phyloP scores from a whole-genome alignment of 1,140 invertebrate species.

The Dendroctonus ponderosae region DNA sequence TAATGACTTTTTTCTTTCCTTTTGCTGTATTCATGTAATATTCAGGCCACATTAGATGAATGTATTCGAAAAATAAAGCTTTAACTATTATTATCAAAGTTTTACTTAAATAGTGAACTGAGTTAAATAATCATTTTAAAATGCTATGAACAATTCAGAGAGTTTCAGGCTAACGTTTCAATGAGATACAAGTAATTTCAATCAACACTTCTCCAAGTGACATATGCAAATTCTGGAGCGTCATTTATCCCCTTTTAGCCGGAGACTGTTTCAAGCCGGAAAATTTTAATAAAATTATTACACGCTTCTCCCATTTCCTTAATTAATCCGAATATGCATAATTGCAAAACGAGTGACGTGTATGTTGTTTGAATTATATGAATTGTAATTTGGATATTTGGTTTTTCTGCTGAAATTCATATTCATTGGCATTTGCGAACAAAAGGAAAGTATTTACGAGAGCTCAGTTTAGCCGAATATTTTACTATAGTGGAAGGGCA shows the following conservation, averaged over 20 bases:
- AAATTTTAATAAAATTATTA: slow-evolving; percentile 32
- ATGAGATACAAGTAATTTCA: neutral
- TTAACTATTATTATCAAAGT: neutral
- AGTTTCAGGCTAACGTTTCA: neutral
- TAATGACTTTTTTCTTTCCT: too few species aligned
- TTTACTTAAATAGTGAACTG: neutral
- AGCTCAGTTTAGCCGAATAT: too few species aligned
- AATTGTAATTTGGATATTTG: too few species aligned
- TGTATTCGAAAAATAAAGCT: neutral
- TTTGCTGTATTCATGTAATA: neutral
- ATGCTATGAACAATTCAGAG: neutral
- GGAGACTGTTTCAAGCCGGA: slow-evolving; percentile 22
- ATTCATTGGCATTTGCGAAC: too few species aligned
- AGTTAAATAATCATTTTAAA: neutral
- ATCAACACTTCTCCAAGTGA: slow-evolving; percentile 15
- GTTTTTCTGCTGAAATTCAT: too few species aligned
- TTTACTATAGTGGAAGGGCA: too few species aligned
- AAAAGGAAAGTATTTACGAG: too few species aligned
- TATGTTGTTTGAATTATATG: too few species aligned
- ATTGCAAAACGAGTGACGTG: neutral
- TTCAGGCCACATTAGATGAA: neutral
- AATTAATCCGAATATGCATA: slow-evolving; percentile 28
- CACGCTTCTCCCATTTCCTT: slow-evolving; percentile 31
- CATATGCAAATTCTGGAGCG: slow-evolving; percentile 25
- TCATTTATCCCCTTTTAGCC: slow-evolving; percentile 30